Evolutionary conservation across 2,113 vertebrate genomes (phyloP).

Genomic region (Piliocolobus tephrosceles): DNA sequence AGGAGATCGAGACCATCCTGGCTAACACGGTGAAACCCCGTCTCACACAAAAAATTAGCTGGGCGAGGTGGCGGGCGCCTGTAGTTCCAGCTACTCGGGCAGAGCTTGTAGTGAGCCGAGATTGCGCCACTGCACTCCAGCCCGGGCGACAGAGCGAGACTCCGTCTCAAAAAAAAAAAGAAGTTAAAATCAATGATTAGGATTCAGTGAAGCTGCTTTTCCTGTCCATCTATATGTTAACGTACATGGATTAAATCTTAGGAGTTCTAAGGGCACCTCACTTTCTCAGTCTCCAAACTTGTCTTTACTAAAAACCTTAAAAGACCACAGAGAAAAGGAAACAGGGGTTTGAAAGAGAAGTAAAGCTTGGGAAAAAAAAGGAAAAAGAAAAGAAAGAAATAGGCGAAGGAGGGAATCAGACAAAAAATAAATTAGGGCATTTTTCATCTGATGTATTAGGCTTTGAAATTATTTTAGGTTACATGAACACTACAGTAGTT

Average conservation of each 20-base stretch:
- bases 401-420: background rate
- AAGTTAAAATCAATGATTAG: background rate
- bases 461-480: conserved; percentile 37
- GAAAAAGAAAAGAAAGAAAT: too few relatives aligned
- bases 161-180: too few relatives aligned
- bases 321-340: background rate
- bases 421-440: background rate
- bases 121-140: too few relatives aligned
- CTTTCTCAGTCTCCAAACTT: background rate
- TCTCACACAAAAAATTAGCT: too few relatives aligned
- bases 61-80: too few relatives aligned
- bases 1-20: too few relatives aligned
- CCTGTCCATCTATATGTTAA: background rate
- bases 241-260: background rate
- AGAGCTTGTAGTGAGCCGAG: too few relatives aligned
- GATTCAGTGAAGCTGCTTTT: background rate
- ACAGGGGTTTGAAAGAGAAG: background rate
- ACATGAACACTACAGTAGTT: background rate
- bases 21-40: too few relatives aligned
- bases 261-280: background rate
- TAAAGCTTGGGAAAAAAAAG: background rate
- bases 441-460: background rate
- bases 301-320: background rate
- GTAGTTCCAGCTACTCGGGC: too few relatives aligned
- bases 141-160: too few relatives aligned